These are phyloP conservation scores for Leptodactylus fuscus DNA, from an alignment of 2,113 vertebrate genomes.

Conservation along the genomic window DNA sequence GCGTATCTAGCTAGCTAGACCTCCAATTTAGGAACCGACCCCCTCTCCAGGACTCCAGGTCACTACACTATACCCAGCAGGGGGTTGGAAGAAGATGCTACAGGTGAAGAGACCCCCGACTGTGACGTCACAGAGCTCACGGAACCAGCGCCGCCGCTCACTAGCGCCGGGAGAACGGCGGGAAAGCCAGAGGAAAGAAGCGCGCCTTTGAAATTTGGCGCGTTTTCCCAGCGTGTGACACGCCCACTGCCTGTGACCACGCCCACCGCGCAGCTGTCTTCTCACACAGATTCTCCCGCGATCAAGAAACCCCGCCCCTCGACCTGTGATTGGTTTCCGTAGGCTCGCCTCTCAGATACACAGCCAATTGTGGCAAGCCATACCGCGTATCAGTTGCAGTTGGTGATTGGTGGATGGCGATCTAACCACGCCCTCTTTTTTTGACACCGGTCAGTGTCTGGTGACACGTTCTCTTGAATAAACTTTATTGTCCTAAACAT, in stretches of 20 bases:
- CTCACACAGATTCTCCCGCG: no score
- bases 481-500: conserved; percentile 13
- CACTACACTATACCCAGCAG: neutral
- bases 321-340: neutral
- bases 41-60: neutral
- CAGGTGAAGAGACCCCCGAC: neutral
- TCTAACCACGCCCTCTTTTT: neutral
- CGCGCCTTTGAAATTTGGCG: conserved; percentile 60
- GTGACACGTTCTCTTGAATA: neutral
- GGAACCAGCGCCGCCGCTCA: neutral
- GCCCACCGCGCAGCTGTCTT: neutral
- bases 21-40: neutral
- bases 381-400: neutral
- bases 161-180: conserved; percentile 39
- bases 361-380: neutral
- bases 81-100: neutral
- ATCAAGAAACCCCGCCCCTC: neutral
- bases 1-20: neutral
- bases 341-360: neutral
- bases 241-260: neutral
- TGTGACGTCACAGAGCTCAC: conserved; percentile 28
- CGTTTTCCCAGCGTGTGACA: neutral
- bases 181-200: conserved; percentile 50
- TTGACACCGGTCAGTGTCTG: neutral
- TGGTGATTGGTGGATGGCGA: neutral